Conservation (phyloP, 30 jellyfish, hydroid and myxozoan species). For the Nemopilema nomurai region DNA sequence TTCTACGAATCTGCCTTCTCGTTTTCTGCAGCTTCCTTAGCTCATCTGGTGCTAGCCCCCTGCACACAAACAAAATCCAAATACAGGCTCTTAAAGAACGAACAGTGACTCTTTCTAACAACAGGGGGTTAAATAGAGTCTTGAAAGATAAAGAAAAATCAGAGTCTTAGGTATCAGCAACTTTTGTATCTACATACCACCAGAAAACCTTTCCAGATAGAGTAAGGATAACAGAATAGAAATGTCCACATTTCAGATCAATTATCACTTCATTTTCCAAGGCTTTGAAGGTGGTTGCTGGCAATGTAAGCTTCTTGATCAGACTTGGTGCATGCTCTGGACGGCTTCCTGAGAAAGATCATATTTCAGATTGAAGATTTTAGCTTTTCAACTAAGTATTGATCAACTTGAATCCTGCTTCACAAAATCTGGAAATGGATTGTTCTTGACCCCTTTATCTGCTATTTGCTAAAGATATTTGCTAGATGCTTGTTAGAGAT, state of each 20-base stretch:
- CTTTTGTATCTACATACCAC: slow-evolving; percentile 65
- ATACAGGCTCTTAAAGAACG: too few relatives aligned
- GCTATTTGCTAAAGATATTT: too few relatives aligned
- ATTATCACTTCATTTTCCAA: slow-evolving; percentile 52
- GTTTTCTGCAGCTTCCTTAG: slow-evolving; percentile 17
- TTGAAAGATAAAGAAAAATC: too few relatives aligned
- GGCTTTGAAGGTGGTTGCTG: slow-evolving; percentile 41
- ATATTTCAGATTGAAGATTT: background rate
- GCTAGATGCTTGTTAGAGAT: too few relatives aligned
- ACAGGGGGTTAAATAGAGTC: too few relatives aligned
- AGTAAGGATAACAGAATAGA: slow-evolving; percentile 67
- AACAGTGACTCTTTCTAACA: too few relatives aligned
- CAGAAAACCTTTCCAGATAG: slow-evolving; percentile 76
- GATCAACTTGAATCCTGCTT: too few relatives aligned
- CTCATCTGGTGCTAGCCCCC: slow-evolving; percentile 93
- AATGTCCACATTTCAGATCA: slow-evolving; percentile 65
- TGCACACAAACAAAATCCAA: slow-evolving; percentile 8
- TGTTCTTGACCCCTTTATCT: too few relatives aligned
- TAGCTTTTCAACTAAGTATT: background rate
- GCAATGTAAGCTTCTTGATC: slow-evolving; percentile 21
- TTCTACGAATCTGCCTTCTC: slow-evolving; percentile 11
- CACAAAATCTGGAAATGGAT: too few relatives aligned
- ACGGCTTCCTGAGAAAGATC: background rate
- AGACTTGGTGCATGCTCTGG: slow-evolving; percentile 41
- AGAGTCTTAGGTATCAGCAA: too few relatives aligned